Conservation (phyloP, 2,797 vertebrate species). For the Crocidura indochinensis region DNA sequence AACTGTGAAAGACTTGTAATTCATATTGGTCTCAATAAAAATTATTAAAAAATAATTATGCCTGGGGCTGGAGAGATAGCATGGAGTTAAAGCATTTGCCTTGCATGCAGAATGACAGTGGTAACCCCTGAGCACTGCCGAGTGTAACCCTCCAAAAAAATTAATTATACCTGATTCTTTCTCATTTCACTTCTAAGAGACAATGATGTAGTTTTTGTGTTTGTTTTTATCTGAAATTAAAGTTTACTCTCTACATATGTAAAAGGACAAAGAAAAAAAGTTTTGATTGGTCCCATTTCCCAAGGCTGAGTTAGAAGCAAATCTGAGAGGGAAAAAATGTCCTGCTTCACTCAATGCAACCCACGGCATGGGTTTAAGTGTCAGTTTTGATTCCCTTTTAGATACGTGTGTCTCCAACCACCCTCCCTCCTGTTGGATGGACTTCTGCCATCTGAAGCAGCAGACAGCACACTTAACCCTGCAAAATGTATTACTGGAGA, state of each 20-base stretch:
- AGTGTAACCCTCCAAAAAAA: too few relatives aligned
- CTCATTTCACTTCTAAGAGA: background rate
- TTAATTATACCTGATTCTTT: background rate
- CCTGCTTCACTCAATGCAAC: background rate
- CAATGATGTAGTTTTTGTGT: background rate
- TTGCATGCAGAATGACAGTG: too few relatives aligned
- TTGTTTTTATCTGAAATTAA: constrained; percentile 29
- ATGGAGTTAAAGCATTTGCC: too few relatives aligned
- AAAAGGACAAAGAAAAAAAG: background rate
- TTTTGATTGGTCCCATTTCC: background rate
- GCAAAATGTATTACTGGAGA: constrained; percentile 81
- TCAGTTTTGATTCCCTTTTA: constrained; percentile 61
- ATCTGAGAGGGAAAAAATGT: background rate
- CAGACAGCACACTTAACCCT: constrained; percentile 85
- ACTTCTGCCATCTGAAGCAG: constrained; percentile 84
- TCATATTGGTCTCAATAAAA: too few relatives aligned
- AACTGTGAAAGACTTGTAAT: too few relatives aligned
- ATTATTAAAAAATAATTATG: too few relatives aligned
- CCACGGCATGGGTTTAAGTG: constrained; percentile 57
- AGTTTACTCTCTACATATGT: constrained; percentile 36
- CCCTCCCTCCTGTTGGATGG: constrained; percentile 77
- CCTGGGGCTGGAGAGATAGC: too few relatives aligned
- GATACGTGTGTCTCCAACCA: constrained; percentile 59
- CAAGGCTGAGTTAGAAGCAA: constrained; percentile 10
- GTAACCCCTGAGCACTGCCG: too few relatives aligned